Percentiles rank a stretch among this genome's conserved stretches.
Conservation (phyloP, 2,113 vertebrate species). For the Tringa solitaria region DNA sequence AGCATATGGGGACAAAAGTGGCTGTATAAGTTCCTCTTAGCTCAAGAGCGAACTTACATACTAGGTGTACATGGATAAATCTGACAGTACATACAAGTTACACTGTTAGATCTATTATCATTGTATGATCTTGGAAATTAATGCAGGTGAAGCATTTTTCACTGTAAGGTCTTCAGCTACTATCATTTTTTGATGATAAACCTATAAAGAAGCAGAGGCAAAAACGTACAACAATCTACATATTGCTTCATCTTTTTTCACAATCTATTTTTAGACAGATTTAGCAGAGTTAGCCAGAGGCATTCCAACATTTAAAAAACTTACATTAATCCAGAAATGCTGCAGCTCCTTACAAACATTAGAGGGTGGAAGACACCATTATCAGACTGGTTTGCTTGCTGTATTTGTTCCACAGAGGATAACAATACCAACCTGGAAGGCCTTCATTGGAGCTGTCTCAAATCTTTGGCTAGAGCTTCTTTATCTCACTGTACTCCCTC, state of each 20-base stretch:
- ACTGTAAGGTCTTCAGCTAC: background rate
- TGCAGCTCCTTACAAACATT: background rate
- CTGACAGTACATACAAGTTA: background rate
- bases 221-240: background rate
- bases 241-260: background rate
- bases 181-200: background rate
- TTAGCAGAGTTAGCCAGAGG: background rate
- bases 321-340: background rate
- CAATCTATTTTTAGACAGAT: background rate
- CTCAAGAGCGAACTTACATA: background rate
- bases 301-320: background rate
- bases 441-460: background rate
- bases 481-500: background rate
- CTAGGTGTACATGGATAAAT: background rate
- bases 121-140: background rate
- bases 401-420: background rate
- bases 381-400: background rate
- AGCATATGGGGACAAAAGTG: background rate
- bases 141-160: background rate
- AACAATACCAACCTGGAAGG: rapidly evolving
- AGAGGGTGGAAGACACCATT: background rate
- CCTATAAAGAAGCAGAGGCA: background rate
- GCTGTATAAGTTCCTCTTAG: background rate
- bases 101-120: background rate
- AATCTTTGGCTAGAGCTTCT: background rate